Evolutionary conservation across 1,140 invertebrate genomes (phyloP).

Genomic region (Heliconius congener): DNA sequence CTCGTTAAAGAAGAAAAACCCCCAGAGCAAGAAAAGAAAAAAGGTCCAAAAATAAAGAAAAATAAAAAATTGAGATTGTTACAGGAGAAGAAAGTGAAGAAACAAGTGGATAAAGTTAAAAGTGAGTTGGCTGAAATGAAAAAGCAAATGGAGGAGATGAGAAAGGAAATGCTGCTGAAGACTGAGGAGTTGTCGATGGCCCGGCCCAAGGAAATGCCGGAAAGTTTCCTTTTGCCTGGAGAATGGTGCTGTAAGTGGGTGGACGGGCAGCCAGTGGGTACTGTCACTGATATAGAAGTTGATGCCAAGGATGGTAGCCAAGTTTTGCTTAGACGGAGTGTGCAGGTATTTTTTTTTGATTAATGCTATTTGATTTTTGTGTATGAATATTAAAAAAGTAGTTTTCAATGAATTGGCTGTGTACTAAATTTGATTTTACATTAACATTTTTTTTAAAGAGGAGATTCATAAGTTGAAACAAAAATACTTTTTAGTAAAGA

Average conservation of each 20-base stretch:
- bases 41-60: constrained; percentile 57
- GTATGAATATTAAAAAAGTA: too few relatives aligned
- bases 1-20: background rate
- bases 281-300: constrained; percentile 69
- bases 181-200: constrained; percentile 47
- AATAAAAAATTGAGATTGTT: constrained; percentile 62
- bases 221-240: constrained; percentile 65
- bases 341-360: constrained; percentile 51
- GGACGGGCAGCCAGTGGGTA: constrained; percentile 84
- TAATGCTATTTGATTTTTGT: background rate
- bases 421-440: too few relatives aligned
- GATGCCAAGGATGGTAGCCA: constrained; percentile 62
- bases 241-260: constrained; percentile 85
- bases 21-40: constrained; percentile 37
- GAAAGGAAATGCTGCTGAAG: constrained; percentile 57
- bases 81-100: constrained; percentile 67
- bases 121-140: constrained; percentile 66
- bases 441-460: too few relatives aligned
- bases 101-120: constrained; percentile 66
- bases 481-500: too few relatives aligned
- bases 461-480: too few relatives aligned
- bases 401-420: too few relatives aligned
- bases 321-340: constrained; percentile 55
- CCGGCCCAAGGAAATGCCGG: constrained; percentile 50
- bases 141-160: constrained; percentile 63